phyloP scores from a whole-genome alignment of 2,113 vertebrate genomes.

The Picathartes gymnocephalus region DNA sequence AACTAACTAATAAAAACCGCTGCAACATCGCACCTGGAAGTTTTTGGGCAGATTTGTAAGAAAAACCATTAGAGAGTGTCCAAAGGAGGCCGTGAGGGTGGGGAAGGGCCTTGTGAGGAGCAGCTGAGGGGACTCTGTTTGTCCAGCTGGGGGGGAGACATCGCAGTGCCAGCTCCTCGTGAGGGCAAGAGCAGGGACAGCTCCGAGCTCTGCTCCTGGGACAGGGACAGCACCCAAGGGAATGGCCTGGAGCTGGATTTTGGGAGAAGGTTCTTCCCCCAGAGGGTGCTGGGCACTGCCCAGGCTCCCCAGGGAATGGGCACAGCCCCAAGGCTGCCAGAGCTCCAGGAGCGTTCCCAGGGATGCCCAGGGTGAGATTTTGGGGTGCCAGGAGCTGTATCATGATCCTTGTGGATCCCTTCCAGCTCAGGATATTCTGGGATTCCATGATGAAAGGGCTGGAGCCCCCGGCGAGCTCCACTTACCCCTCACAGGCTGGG shows the following conservation, averaged over 20 bases:
- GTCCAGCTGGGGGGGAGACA: not conserved
- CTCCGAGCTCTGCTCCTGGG: not conserved
- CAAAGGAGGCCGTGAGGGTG: fast-evolving
- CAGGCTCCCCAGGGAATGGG: not conserved
- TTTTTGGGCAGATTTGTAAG: fast-evolving
- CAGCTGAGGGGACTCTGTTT: not conserved
- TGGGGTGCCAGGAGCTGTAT: not conserved
- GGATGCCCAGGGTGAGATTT: not conserved
- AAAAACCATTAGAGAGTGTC: not conserved
- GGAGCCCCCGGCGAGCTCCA: not conserved
- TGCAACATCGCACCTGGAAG: too few species aligned
- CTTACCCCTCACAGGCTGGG: not conserved
- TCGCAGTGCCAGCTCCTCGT: fast-evolving
- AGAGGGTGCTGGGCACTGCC: not conserved
- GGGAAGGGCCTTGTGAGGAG: not conserved
- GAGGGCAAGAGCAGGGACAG: not conserved
- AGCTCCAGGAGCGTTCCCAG: not conserved
- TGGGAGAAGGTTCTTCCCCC: not conserved
- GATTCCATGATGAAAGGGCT: not conserved
- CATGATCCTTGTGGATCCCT: not conserved
- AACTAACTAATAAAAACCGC: too few species aligned
- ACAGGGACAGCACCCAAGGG: not conserved
- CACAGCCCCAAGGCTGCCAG: not conserved
- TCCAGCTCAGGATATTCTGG: not conserved
- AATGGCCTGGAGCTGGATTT: not conserved